A percentile compares a stretch with the other conserved stretches of the same genome.
phyloP scores from a whole-genome alignment of 2,113 vertebrate species.

The Pelecanoides urinatrix region DNA sequence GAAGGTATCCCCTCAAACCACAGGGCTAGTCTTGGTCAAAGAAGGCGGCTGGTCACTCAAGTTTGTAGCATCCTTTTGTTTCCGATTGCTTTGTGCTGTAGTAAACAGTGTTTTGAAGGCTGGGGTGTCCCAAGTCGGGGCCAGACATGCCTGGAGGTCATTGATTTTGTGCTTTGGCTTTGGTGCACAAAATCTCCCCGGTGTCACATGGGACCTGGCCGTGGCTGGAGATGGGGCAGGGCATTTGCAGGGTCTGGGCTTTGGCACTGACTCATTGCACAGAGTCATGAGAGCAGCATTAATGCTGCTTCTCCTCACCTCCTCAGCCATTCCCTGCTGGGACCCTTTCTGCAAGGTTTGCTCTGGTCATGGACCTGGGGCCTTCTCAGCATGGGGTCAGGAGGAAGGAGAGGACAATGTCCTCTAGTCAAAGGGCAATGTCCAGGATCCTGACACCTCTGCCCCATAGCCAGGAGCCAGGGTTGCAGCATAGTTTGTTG shows the following conservation, averaged over 20 bases:
- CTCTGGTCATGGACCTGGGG: neutral
- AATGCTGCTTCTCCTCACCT: neutral
- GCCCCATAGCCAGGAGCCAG: neutral
- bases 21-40: neutral
- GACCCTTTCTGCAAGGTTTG: neutral
- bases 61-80: slow-evolving; percentile 44
- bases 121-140: neutral
- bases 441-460: neutral
- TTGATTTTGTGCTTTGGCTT: neutral
- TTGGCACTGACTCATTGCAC: neutral
- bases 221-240: neutral
- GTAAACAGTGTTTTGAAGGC: neutral
- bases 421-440: neutral
- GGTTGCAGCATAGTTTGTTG: neutral
- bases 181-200: neutral
- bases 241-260: neutral
- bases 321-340: neutral
- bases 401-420: neutral
- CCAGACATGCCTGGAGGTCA: neutral
- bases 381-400: neutral
- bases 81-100: neutral
- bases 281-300: neutral
- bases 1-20: neutral
- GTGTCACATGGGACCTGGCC: no score
- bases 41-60: slow-evolving; percentile 65